Base-by-base conservation (phyloP, 1,140 invertebrate species). In the Panagrolaimus sp. region DNA sequence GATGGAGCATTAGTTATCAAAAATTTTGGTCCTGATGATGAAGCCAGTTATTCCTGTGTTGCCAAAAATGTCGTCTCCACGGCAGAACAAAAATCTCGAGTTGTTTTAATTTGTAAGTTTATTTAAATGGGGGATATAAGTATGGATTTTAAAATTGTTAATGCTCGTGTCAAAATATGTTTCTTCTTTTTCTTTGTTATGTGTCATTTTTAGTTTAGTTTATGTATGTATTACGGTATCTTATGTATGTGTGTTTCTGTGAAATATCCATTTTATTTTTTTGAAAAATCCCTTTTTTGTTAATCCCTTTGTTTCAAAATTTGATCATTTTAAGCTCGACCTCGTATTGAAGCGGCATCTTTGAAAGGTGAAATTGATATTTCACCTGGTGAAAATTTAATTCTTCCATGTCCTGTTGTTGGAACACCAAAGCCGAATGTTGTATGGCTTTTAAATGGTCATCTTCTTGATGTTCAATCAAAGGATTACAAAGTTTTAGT, bases 371-470 rank as follows among this genome's bases (percentile, higher is more conserved):
- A 83, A 14, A 69, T 80, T 43, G 80, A 78, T n/a, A n/a, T 21
- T 12, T n/a, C 15, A 21, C 52, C 10, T 72, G 81, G 12, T 62
- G 78, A 21, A 78, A 83, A 6, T 28, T 58, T 58, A n/a, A 73
- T 70, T 7, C 73, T 86, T 10, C 71, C 73, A 5, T 88, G 87
- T 73, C 84, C 86, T 38, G 87, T 84, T 15, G 81, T 80, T 7
- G 87, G 87, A 0, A 83, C 72, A 43, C 87, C 87, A 1, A 76
- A 83, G 9, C 86, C 87, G 10, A 83, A 79, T 6, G 84, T 88
- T 43, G 84, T 85, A 71, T 88, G 87, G 87, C 78, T 87, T 14
- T 84, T 83, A 65, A 70, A 81, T 66, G 70, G 74, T 21, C 52
- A 58, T 17, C 15, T 58, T 1, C 14, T 58, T 58, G 52, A 58